phyloP scores from a whole-genome alignment of 2,113 vertebrate species.

The Pterocles gutturalis region DNA sequence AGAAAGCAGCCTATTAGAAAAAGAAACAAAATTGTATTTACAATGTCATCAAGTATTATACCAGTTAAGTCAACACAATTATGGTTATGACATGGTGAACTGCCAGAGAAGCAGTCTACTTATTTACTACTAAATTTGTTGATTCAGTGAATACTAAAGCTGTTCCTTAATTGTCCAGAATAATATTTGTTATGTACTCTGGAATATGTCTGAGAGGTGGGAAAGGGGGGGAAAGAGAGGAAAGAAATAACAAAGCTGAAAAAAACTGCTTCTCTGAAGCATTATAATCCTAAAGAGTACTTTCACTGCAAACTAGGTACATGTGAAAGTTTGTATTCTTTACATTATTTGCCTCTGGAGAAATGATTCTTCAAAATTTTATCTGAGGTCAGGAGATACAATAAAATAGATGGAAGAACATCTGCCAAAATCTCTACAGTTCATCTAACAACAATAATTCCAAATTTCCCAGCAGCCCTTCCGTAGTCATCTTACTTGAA shows the following conservation, averaged over 20 bases:
- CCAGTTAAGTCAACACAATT: conserved; percentile 65
- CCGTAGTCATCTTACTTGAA: background rate
- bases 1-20: background rate
- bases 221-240: background rate
- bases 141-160: conserved; percentile 44
- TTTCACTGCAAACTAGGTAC: background rate
- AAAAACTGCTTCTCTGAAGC: background rate
- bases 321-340: background rate
- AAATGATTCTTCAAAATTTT: background rate
- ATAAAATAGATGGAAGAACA: no score
- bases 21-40: conserved; percentile 49
- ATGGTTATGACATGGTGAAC: conserved; percentile 46
- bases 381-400: background rate
- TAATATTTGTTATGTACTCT: conserved; percentile 45
- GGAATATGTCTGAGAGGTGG: background rate
- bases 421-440: background rate
- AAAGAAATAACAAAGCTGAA: background rate
- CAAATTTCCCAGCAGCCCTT: background rate
- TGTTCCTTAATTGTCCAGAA: conserved; percentile 44
- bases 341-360: background rate
- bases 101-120: conserved; percentile 39
- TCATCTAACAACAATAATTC: background rate
- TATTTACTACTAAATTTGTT: conserved; percentile 64
- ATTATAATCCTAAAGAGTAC: background rate
- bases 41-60: conserved; percentile 47